These are phyloP conservation scores for Syritta pipiens DNA, from an alignment of 2,888 invertebrate species.

Conservation along the genomic window DNA sequence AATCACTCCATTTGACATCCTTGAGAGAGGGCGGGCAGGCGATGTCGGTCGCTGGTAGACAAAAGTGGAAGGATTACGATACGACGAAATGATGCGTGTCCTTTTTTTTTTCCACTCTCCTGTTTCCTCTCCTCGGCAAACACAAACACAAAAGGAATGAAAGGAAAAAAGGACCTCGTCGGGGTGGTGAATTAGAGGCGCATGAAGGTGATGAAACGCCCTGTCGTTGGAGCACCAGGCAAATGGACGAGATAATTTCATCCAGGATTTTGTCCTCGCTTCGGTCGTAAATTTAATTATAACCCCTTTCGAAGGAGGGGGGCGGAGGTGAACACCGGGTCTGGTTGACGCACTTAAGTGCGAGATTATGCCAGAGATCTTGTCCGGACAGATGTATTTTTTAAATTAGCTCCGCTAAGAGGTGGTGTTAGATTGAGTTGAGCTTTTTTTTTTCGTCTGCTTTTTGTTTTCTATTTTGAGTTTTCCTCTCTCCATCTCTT, in stretches of 20 bases:
- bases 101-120: neutral
- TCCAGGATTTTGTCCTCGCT: conserved; percentile 13
- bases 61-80: neutral
- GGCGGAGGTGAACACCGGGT: conserved; percentile 3
- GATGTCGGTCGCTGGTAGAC: neutral
- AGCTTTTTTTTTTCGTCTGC: neutral
- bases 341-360: conserved; percentile 57
- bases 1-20: no score
- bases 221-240: neutral
- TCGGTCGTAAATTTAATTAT: conserved; percentile 50
- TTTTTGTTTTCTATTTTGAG: no score
- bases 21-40: no score
- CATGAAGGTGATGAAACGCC: neutral
- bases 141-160: conserved; percentile 7
- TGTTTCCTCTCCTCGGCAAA: neutral
- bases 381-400: conserved; percentile 48
- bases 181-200: neutral
- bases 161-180: no score
- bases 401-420: conserved; percentile 45
- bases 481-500: neutral
- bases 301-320: conserved; percentile 3
- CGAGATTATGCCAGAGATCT: conserved; percentile 48
- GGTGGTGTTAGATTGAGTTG: conserved; percentile 12
- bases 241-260: conserved; percentile 58
- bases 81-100: conserved; percentile 1